These are phyloP conservation scores for Capromys pilorides DNA, from an alignment of 2,797 vertebrate genomes.

Conservation along the genomic window DNA sequence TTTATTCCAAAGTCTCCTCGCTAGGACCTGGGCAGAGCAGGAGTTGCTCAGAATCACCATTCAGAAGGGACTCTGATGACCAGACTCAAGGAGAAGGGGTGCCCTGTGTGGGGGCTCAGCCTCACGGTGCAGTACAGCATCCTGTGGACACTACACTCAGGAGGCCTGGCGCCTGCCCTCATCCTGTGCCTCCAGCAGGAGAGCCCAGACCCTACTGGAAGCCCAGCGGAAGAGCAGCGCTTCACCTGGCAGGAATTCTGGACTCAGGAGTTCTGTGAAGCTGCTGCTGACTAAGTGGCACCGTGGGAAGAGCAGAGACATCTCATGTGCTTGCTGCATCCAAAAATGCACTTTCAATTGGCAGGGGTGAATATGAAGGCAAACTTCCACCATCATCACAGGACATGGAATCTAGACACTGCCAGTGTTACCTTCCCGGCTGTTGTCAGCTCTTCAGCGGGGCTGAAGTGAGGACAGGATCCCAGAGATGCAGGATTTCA, in stretches of 20 bases:
- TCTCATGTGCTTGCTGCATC: background rate
- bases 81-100: no score
- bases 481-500: background rate
- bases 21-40: background rate
- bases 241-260: background rate
- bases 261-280: fast-evolving
- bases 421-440: no score
- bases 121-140: no score
- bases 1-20: slow-evolving; percentile 19
- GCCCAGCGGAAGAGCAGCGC: background rate
- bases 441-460: no score
- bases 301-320: no score
- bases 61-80: background rate
- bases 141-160: background rate
- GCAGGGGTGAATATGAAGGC: background rate
- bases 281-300: no score
- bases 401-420: no score
- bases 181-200: no score
- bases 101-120: no score
- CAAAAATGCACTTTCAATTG: background rate
- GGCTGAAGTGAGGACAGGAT: no score
- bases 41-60: no score
- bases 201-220: no score
- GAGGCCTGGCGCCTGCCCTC: background rate
- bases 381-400: background rate